These are phyloP conservation scores for Polyodon spathula DNA, from an alignment of 2,113 vertebrate genomes.

Conservation along the genomic window DNA sequence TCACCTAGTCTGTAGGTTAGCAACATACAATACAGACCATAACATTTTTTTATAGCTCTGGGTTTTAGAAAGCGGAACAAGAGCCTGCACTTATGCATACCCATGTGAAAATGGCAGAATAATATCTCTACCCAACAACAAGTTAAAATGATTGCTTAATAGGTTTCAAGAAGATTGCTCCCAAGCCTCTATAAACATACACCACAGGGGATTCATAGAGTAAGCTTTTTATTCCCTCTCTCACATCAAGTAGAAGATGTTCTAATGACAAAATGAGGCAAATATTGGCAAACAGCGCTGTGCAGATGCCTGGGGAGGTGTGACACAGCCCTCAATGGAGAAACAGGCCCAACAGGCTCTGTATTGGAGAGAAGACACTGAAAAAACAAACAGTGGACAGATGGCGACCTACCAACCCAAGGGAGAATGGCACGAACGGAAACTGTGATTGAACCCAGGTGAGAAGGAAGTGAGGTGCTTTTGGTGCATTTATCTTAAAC, in stretches of 20 bases:
- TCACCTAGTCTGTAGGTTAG: too few species aligned
- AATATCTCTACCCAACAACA: not conserved
- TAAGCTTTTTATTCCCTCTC: not conserved
- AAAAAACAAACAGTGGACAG: not conserved
- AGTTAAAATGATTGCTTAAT: not conserved
- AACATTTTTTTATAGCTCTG: too few species aligned
- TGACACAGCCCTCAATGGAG: not conserved
- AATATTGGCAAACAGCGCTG: not conserved
- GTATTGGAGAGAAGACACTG: not conserved
- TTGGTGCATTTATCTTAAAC: too few species aligned
- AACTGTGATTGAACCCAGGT: too few species aligned
- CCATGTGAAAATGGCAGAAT: not conserved
- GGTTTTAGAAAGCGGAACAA: too few species aligned
- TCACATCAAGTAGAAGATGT: not conserved
- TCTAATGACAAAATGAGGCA: not conserved
- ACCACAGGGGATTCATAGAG: not conserved
- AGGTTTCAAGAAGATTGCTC: not conserved
- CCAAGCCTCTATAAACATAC: not conserved
- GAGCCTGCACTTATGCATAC: not conserved
- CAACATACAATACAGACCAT: too few species aligned
- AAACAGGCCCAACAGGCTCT: not conserved
- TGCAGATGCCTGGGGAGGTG: not conserved
- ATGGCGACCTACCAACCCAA: not conserved
- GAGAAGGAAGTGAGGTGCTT: too few species aligned
- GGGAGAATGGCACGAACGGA: not conserved